These are phyloP conservation scores for Gymnoscopelus braueri DNA, from an alignment of 2,797 vertebrate genomes.

Conservation along the genomic window DNA sequence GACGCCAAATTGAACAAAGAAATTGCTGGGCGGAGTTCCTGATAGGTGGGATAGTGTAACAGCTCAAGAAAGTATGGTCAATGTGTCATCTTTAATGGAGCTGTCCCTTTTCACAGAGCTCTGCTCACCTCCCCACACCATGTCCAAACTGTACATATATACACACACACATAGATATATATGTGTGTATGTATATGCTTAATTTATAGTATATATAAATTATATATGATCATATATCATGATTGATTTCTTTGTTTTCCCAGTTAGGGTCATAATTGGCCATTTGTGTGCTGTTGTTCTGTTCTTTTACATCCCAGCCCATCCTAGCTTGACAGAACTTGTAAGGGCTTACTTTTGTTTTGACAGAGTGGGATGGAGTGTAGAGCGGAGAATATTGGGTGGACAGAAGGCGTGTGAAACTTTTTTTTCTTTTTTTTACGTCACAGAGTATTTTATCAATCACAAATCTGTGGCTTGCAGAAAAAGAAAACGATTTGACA, in stretches of 20 bases:
- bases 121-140: constrained; percentile 37
- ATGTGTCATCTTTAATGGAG: constrained; percentile 60
- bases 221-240: constrained; percentile 57
- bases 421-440: constrained; percentile 43
- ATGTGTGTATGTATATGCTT: no score
- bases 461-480: constrained; percentile 67
- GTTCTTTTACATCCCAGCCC: constrained; percentile 18
- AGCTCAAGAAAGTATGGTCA: constrained; percentile 20
- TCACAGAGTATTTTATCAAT: constrained; percentile 74
- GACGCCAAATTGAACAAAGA: constrained; percentile 83
- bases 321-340: constrained; percentile 43
- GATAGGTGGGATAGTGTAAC: constrained; percentile 17
- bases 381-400: constrained; percentile 57
- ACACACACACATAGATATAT: background rate
- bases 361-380: constrained; percentile 54
- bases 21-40: constrained; percentile 34
- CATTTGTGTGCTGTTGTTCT: constrained; percentile 66
- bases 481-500: constrained; percentile 69
- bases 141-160: constrained; percentile 1
- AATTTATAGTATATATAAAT: constrained; percentile 11
- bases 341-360: background rate
- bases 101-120: constrained; percentile 20
- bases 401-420: constrained; percentile 14
- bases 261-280: constrained; percentile 53
- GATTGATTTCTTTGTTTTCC: constrained; percentile 56